Percentiles rank a stretch among this genome's conserved stretches.
These are phyloP conservation scores for Drosophila affinis DNA, from an alignment of 2,888 invertebrate genomes.

Conservation along the genomic window DNA sequence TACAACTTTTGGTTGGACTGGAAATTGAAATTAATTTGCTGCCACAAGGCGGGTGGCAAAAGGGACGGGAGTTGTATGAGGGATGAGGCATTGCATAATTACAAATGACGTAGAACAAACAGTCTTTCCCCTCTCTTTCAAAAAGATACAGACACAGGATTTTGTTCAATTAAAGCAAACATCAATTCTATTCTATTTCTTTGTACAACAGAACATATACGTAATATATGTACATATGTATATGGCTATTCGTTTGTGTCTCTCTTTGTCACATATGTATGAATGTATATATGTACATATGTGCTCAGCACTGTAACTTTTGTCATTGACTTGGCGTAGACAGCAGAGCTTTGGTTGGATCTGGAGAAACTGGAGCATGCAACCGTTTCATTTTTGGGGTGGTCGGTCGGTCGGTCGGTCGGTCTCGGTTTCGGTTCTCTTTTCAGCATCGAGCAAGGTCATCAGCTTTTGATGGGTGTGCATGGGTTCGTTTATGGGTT, in stretches of 20 bases:
- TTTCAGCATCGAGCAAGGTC: conserved; percentile 43
- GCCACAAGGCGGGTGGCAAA: too few relatives aligned
- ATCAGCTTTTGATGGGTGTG: conserved; percentile 43
- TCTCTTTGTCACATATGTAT: neutral
- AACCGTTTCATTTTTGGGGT: neutral
- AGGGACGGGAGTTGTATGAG: too few relatives aligned
- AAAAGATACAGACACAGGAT: too few relatives aligned
- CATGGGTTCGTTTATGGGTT: conserved; percentile 1
- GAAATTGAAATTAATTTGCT: too few relatives aligned
- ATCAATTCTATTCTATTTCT: too few relatives aligned
- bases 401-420: neutral
- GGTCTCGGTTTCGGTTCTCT: conserved; percentile 6
- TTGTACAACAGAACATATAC: too few relatives aligned
- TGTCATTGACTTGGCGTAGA: conserved; percentile 59
- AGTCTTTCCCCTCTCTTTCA: too few relatives aligned
- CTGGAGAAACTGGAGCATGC: conserved; percentile 46
- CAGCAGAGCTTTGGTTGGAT: conserved; percentile 40
- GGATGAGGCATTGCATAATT: too few relatives aligned
- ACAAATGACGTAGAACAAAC: too few relatives aligned
- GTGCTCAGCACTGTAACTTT: conserved; percentile 44
- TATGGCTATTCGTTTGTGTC: too few relatives aligned
- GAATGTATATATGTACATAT: neutral
- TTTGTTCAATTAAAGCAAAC: too few relatives aligned
- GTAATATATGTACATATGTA: neutral
- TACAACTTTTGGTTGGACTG: too few relatives aligned